Conservation (phyloP, 2,888 invertebrate genomes). For the Hybos culiciformis region DNA sequence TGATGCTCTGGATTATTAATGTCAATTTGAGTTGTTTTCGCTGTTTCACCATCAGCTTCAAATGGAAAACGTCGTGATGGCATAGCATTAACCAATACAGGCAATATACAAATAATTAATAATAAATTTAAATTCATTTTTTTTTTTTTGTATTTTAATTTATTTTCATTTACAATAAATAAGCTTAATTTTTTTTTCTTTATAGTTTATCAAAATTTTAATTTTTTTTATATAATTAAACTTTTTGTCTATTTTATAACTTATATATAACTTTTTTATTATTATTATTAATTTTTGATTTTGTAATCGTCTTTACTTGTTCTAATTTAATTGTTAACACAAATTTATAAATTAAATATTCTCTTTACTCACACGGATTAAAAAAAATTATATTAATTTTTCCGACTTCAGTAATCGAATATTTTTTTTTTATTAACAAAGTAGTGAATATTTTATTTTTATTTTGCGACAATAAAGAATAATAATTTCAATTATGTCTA, state of each 20-base stretch:
- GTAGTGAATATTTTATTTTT: no score
- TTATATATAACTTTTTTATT: no score
- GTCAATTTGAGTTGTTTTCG: slow-evolving; percentile 10
- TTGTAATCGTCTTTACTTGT: no score
- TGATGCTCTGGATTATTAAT: slow-evolving; percentile 15
- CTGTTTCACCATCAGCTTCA: not conserved
- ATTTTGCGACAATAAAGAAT: no score
- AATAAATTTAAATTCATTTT: not conserved
- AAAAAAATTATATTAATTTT: slow-evolving; percentile 1
- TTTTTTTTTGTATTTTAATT: not conserved
- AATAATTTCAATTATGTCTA: no score
- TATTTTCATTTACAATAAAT: not conserved
- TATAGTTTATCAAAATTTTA: not conserved
- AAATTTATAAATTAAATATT: not conserved
- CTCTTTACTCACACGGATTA: not conserved
- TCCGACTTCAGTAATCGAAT: no score
- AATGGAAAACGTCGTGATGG: not conserved
- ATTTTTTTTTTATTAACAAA: no score
- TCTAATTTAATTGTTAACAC: not conserved
- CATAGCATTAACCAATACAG: not conserved
- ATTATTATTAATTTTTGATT: no score
- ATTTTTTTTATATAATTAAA: not conserved
- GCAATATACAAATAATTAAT: not conserved
- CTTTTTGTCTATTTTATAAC: no score
- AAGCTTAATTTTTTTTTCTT: no score